These are phyloP conservation scores for Amphiprion clarkii DNA, from an alignment of 2,797 vertebrate species.

Conservation along the genomic window DNA sequence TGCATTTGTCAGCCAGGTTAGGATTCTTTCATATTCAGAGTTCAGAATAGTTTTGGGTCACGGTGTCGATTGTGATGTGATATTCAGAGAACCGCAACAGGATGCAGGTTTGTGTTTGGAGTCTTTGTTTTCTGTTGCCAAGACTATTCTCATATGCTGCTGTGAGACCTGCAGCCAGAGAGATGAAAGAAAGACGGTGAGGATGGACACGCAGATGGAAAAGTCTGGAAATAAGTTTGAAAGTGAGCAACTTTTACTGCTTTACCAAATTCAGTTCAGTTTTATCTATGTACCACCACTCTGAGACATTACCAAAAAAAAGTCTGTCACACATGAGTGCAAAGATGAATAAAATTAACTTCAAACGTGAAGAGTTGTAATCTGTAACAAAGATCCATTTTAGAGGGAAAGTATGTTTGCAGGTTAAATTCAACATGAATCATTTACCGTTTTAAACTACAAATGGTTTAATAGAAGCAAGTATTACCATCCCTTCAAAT, in stretches of 20 bases:
- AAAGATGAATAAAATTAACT: too few species aligned
- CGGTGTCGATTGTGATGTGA: not conserved
- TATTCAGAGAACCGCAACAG: constrained; percentile 6
- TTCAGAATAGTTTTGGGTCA: not conserved
- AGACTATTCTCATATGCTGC: constrained; percentile 23
- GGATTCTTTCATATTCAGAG: constrained; percentile 32
- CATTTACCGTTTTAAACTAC: too few species aligned
- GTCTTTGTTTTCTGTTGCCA: constrained; percentile 8
- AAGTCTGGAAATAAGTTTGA: constrained; percentile 31
- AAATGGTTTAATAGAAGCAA: too few species aligned
- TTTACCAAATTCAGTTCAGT: too few species aligned
- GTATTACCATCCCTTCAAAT: too few species aligned
- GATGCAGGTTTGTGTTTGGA: constrained; percentile 3
- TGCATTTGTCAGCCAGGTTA: constrained; percentile 19
- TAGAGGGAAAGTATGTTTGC: too few species aligned
- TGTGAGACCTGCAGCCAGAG: constrained; percentile 19
- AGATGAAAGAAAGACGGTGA: constrained; percentile 36
- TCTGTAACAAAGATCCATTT: too few species aligned
- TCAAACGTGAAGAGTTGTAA: too few species aligned
- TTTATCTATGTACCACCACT: too few species aligned
- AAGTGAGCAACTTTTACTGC: not conserved
- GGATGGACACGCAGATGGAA: not conserved
- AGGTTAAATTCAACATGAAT: too few species aligned
- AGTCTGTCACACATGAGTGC: too few species aligned
- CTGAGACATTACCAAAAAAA: too few species aligned